Conservation (phyloP, 2,888 invertebrate species). For the Trachelus iudaicus region DNA sequence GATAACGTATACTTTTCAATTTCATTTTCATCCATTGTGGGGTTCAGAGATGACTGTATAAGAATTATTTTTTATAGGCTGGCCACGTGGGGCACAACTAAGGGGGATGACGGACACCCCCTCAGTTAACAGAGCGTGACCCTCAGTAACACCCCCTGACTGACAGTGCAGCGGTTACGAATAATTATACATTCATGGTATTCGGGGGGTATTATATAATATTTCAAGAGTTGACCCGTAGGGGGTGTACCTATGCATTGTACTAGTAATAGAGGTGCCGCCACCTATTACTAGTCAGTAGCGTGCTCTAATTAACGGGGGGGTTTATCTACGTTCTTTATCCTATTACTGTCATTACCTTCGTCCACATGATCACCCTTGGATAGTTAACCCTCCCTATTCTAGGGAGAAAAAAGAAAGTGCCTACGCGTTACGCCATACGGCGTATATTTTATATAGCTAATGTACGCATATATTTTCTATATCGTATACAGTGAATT, state of each 20-base stretch:
- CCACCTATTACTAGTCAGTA: constrained; percentile 11
- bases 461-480: background rate
- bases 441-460: background rate
- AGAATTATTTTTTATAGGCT: background rate
- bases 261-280: constrained; percentile 1
- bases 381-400: background rate
- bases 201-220: constrained; percentile 42
- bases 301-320: constrained; percentile 34
- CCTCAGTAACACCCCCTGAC: constrained; percentile 37
- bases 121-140: constrained; percentile 57
- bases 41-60: background rate
- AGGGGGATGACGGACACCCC: constrained; percentile 11
- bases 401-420: background rate
- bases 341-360: constrained; percentile 25
- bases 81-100: background rate
- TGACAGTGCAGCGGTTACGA: constrained; percentile 48
- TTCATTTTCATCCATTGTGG: background rate
- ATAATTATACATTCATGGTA: constrained; percentile 56
- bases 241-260: constrained; percentile 14
- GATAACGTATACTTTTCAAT: background rate
- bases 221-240: constrained; percentile 42
- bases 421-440: constrained; percentile 1
- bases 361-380: background rate
- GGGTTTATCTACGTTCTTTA: constrained; percentile 35
- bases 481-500: background rate